Conservation (phyloP, 1,140 invertebrate species). For the Phymorhynchus buccinoides region DNA sequence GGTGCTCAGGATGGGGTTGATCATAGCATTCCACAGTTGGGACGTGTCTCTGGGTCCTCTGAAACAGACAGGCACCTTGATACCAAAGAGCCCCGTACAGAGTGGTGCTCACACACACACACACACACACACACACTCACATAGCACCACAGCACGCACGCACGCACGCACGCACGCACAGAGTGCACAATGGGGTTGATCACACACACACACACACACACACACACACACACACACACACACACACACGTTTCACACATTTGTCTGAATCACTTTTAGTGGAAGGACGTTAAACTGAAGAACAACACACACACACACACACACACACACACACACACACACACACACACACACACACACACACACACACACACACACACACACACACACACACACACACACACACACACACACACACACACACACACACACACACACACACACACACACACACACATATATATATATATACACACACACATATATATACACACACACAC, state of each 20-base stretch:
- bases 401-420: too few relatives aligned
- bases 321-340: neutral
- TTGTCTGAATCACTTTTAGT: too few relatives aligned
- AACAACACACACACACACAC: too few relatives aligned
- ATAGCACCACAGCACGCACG: neutral
- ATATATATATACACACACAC: neutral
- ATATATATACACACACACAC: neutral
- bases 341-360: too few relatives aligned
- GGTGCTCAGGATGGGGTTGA: constrained; percentile 58
- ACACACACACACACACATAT: neutral
- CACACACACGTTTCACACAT: neutral
- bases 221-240: neutral
- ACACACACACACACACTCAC: neutral
- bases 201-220: neutral
- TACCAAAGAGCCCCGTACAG: too few relatives aligned
- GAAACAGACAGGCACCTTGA: constrained; percentile 34
- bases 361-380: too few relatives aligned
- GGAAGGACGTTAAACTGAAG: too few relatives aligned
- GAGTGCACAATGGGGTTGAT: too few relatives aligned
- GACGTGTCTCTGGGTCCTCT: neutral
- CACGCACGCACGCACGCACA: neutral
- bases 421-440: neutral
- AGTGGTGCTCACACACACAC: neutral
- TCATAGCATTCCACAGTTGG: constrained; percentile 65
- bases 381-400: too few relatives aligned